Evolutionary conservation across 2,113 vertebrate species (phyloP).

Genomic region (Piprites chloris): DNA sequence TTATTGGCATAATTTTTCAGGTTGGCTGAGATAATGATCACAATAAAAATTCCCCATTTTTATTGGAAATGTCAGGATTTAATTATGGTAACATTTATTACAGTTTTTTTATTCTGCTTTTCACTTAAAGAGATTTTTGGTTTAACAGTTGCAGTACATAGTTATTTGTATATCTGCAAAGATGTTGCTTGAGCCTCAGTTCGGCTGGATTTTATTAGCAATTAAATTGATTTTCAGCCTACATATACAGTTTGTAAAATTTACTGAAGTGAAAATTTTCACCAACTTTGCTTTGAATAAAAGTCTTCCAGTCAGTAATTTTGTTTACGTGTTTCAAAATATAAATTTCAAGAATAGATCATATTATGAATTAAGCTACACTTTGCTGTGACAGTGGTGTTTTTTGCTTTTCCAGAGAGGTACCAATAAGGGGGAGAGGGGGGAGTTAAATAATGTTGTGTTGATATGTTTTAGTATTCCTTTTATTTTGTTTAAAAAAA

Average conservation of each 20-base stretch:
- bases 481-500: not conserved
- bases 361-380: not conserved
- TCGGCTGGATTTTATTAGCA: not conserved
- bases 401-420: not conserved
- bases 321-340: not conserved
- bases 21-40: not conserved
- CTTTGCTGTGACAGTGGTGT: not conserved
- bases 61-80: not conserved
- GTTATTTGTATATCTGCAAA: not conserved
- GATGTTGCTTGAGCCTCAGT: not conserved
- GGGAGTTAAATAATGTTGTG: not conserved
- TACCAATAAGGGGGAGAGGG: not conserved
- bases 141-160: not conserved
- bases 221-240: not conserved
- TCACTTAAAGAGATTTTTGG: not conserved
- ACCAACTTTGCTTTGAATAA: not conserved
- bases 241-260: not conserved
- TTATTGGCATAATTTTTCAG: conserved; percentile 10
- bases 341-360: not conserved
- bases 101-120: not conserved
- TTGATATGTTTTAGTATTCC: not conserved
- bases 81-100: not conserved
- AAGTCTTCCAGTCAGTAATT: not conserved
- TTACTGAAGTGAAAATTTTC: not conserved
- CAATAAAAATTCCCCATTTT: not conserved